Base-by-base conservation (phyloP, 1,140 invertebrate genomes). In the Vollenhovia emeryi region DNA sequence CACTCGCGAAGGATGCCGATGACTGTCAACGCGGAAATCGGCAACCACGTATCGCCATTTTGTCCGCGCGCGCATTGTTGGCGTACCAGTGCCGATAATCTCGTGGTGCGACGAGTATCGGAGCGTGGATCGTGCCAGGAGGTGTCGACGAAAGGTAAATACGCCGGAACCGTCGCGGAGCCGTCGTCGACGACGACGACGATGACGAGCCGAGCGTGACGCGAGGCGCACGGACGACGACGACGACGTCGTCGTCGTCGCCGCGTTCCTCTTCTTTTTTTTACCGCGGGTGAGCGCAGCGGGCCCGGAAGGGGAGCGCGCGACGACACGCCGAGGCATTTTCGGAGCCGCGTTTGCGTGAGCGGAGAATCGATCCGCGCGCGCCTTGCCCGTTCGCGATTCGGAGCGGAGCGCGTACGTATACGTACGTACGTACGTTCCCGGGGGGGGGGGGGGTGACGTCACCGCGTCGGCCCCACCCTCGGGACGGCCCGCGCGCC, bases 1-100 rank as follows among this genome's bases (percentile, higher is more conserved):
- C 40, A 27, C 45, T 8, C 62, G 45, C 62, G 50, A 78, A 66
- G 82, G 78, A 86, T 88, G 86, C 86, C 60, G 87, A 92, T 89
- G 91, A 91, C 91, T 84, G 91, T 91, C 89, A 91, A 90, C 84
- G 86, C 79, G 85, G 88, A 91, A 92, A 91, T 93, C 87, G 87
- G 90, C 85, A 90, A 76, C 69, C 84, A 86, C 86, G 86, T 74
- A 85, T 87, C 86, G 91, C 92, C 92, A 93, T 93, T 91, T 92
- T 93, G 89, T 92, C 87, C 87, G 89, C 87, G 86, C 85, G 88
- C 87, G 91, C 91, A 90, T 92, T 87, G 88, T 52, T 78, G 74
- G 30, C 30, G 78, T 86, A 45, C 21, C 62, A 82, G 87, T 88
- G 74, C 84, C 80, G 85, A 73, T 80, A 64, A 78, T 87, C 43